Evolutionary conservation across 2,113 vertebrate species (phyloP).

Genomic region (Trachemys scripta): DNA sequence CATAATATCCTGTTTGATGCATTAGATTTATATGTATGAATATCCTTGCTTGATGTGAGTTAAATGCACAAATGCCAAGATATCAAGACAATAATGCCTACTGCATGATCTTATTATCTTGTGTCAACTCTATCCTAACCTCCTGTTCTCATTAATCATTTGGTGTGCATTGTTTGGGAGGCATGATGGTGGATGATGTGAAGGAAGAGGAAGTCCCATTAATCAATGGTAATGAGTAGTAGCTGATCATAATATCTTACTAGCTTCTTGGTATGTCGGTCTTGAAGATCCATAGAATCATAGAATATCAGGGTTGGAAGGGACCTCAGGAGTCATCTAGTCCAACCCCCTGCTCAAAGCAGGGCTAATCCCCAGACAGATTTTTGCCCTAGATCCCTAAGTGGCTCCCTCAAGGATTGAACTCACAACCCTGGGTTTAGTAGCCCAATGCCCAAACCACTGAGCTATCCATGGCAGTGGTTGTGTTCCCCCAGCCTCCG

Average conservation of each 20-base stretch:
- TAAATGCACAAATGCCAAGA: background rate
- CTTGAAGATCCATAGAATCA: background rate
- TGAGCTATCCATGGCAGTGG: background rate
- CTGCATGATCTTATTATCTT: background rate
- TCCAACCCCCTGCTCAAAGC: too few species aligned
- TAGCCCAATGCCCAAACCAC: too few species aligned
- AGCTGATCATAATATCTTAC: constrained; percentile 29
- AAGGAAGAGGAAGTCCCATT: constrained; percentile 33
- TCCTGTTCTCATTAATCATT: background rate
- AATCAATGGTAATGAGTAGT: background rate
- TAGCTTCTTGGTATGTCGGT: constrained; percentile 10
- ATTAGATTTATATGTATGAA: background rate
- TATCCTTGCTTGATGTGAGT: background rate
- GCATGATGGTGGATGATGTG: constrained; percentile 19
- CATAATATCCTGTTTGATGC: background rate
- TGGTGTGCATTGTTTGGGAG: background rate
- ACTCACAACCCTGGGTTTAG: too few species aligned
- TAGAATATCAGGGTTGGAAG: too few species aligned
- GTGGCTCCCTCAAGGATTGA: too few species aligned
- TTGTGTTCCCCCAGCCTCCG: background rate
- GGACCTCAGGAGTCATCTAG: too few species aligned
- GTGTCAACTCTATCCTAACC: background rate
- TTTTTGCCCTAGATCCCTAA: too few species aligned
- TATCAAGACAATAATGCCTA: background rate
- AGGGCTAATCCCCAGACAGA: too few species aligned